These are phyloP conservation scores for Mirza zaza DNA, from an alignment of 2,113 vertebrate genomes.

Conservation along the genomic window DNA sequence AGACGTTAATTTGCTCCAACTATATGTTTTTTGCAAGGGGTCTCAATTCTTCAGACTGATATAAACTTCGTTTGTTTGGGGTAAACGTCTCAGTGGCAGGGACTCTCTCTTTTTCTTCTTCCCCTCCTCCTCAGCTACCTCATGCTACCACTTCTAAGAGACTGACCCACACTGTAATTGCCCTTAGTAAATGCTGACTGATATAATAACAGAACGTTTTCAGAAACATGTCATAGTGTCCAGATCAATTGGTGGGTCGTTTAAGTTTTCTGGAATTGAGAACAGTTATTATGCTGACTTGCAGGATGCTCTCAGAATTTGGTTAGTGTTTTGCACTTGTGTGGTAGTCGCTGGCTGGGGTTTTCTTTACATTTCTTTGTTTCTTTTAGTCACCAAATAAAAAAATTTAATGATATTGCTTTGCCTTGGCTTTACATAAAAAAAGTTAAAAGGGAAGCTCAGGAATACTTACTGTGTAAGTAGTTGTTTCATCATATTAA, in stretches of 20 bases:
- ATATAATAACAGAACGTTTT: neutral
- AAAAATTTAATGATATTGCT: neutral
- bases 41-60: neutral
- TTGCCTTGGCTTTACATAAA: constrained; percentile 22
- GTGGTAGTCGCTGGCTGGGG: neutral
- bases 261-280: constrained; percentile 2
- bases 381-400: neutral
- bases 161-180: neutral
- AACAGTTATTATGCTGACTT: neutral
- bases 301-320: neutral
- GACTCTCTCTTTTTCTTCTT: neutral
- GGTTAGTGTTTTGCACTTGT: neutral
- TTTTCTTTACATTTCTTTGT: neutral
- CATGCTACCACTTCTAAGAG: neutral
- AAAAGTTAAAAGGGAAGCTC: neutral
- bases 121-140: neutral
- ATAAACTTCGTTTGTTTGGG: neutral
- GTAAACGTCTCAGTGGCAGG: neutral
- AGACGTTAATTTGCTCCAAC: neutral
- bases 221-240: neutral
- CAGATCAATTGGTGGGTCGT: neutral
- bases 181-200: neutral
- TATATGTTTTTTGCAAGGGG: neutral
- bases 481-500: neutral
- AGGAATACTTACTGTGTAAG: neutral